These are phyloP conservation scores for Scolopax bukidnonensis DNA, from an alignment of 2,797 vertebrate genomes.

Conservation along the genomic window DNA sequence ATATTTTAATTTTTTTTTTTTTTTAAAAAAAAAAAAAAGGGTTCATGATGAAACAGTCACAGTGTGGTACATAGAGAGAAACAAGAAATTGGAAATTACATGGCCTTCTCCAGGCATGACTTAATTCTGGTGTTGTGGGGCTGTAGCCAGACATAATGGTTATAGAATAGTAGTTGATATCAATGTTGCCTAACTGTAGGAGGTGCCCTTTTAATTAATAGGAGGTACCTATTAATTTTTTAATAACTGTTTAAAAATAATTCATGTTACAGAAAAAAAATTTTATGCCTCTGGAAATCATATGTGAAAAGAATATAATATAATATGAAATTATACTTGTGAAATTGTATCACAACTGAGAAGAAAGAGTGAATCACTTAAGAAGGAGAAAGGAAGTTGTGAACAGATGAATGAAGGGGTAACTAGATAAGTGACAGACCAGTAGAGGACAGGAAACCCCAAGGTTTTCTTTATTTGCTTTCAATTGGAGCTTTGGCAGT, in stretches of 20 bases:
- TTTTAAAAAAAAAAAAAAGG: too few relatives aligned
- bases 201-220: neutral
- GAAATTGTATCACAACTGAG: neutral
- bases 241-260: neutral
- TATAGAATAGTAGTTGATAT: neutral
- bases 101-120: neutral
- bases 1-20: neutral
- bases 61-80: neutral
- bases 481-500: neutral
- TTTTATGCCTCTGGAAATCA: neutral
- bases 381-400: neutral
- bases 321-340: neutral
- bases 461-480: neutral
- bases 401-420: neutral
- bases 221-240: neutral
- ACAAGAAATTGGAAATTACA: neutral
- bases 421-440: neutral
- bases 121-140: neutral
- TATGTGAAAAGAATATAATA: too few relatives aligned
- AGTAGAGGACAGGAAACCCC: neutral
- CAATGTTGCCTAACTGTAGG: neutral
- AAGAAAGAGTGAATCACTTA: neutral
- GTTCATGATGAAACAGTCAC: neutral
- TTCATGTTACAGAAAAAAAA: neutral
- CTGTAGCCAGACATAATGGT: neutral